phyloP scores from a whole-genome alignment of 2,797 vertebrate genomes.

The Brachyrhaphis roseni region DNA sequence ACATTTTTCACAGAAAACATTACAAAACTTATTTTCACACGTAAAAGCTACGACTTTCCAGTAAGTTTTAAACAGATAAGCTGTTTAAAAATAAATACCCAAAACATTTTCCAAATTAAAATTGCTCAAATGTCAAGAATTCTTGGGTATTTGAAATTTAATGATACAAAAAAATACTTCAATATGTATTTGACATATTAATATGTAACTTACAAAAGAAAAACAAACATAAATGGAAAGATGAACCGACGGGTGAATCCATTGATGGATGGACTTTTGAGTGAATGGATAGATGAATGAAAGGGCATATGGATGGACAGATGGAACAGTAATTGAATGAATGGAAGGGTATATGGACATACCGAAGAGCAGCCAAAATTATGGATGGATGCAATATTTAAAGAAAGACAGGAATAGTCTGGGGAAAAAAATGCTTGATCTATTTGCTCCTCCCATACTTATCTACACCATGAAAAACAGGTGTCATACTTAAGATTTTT shows the following conservation, averaged over 20 bases:
- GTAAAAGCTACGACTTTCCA: constrained; percentile 56
- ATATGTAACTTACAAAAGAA: not conserved
- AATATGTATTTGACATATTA: not conserved
- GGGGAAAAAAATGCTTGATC: not conserved
- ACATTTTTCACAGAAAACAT: constrained; percentile 1
- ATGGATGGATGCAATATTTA: not conserved
- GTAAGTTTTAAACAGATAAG: constrained; percentile 53
- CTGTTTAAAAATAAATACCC: constrained; percentile 1
- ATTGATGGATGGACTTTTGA: not conserved
- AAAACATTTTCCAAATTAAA: not conserved
- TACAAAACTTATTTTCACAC: constrained; percentile 28
- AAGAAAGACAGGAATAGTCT: not conserved
- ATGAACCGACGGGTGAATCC: not conserved
- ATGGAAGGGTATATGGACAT: not conserved
- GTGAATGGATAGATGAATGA: not conserved
- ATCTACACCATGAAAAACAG: not conserved
- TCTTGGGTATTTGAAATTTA: not conserved
- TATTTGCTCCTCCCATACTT: not conserved
- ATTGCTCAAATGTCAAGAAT: not conserved
- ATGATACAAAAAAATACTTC: too few relatives aligned
- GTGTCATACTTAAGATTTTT: not conserved
- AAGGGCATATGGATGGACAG: not conserved
- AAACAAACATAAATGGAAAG: not conserved
- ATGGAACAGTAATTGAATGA: not conserved
- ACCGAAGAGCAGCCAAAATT: not conserved